These are phyloP conservation scores for Blennius ocellaris DNA, from an alignment of 2,113 vertebrate genomes.

Conservation along the genomic window DNA sequence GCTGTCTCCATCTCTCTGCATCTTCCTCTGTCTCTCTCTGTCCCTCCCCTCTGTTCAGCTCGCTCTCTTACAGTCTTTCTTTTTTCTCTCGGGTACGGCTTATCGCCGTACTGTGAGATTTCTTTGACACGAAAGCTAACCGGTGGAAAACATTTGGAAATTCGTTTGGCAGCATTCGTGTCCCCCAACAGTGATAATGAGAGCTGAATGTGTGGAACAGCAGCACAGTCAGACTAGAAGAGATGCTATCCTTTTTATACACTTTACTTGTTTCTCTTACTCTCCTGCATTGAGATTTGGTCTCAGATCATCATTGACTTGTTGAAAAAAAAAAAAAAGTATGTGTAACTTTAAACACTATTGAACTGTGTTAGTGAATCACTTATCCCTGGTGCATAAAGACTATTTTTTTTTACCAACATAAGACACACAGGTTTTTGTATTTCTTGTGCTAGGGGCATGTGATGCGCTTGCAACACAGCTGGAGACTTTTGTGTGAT, in stretches of 20 bases:
- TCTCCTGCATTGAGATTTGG: conserved; percentile 7
- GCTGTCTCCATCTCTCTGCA: conserved; percentile 9
- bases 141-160: conserved; percentile 49
- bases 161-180: conserved; percentile 49
- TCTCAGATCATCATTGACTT: conserved; percentile 28
- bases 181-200: conserved; percentile 51
- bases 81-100: conserved; percentile 29
- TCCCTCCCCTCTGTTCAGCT: not conserved
- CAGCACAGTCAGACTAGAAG: conserved; percentile 20
- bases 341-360: not conserved
- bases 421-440: not conserved
- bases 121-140: conserved; percentile 46
- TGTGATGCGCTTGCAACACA: not conserved
- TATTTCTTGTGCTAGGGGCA: not conserved
- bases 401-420: conserved; percentile 9
- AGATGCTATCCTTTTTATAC: conserved; percentile 30
- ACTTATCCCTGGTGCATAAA: not conserved
- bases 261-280: conserved; percentile 24
- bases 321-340: not conserved
- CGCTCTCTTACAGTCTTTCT: conserved; percentile 12
- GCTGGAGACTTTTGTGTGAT: not conserved
- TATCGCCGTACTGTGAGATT: conserved; percentile 18
- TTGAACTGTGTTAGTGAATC: not conserved
- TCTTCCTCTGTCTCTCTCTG: not conserved
- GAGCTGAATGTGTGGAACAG: conserved; percentile 47